Base-by-base conservation (phyloP, 2,113 vertebrate species). In the Proteles cristata region DNA sequence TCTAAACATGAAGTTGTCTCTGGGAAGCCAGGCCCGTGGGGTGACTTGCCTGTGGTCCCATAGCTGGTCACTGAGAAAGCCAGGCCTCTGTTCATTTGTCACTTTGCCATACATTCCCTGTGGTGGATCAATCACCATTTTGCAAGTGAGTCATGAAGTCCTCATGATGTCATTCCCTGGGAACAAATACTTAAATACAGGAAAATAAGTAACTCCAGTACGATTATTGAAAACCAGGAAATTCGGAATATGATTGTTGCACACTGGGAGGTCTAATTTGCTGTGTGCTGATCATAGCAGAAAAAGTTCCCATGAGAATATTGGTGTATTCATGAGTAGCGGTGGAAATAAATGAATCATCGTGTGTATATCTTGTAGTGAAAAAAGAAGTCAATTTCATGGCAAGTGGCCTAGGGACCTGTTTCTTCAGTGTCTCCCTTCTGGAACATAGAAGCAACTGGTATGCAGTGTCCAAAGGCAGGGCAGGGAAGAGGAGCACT, bases 191-290 rank as follows among this genome's bases (percentile, higher is more conserved):
- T 73, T 74, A 48, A 65, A 35, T 63, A 85, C 23, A 53, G 85
- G 48, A 16, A 69, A 86, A 66, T 65, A 81, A 55, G 39, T 23
- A 74, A 88, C 63, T 53, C 16, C 65, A 79, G 55, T 39, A 43
- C 68, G 66, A 90, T 80, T 94, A 90, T 83, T 25, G 79, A 79
- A 94, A 90, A 19, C 55, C 10, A 35, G 74, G 81, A 76, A 63
- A 88, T 80, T 43, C 12, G 63, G 33, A 68, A n/a, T 48, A n/a
- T 69, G 55, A 11, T 43, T 65, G 88, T 77, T 91, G 48, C 65
- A 91, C 58, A n/a, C 65, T 48, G n/a, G 61, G 50, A 43, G 74
- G 65, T 74, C 86, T 96, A 80, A 97, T 97, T 95, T 94, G 73
- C 93, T 97, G 69, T 81, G 4, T 33, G 71, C 55, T 88, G 65